Evolutionary conservation across 2,888 invertebrate genomes (phyloP).

Genomic region (Ophion ventricosus): DNA sequence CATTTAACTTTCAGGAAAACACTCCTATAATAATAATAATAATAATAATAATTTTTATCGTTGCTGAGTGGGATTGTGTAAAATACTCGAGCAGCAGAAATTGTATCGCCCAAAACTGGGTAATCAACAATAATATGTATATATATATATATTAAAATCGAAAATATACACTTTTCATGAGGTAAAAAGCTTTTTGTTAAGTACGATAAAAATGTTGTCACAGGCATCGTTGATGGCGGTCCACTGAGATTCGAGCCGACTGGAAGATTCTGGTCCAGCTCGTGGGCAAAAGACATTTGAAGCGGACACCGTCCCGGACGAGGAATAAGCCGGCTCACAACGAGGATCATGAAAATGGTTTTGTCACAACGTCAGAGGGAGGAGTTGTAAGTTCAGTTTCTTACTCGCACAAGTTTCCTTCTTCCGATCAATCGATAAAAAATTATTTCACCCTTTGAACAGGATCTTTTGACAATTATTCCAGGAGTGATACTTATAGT

Average conservation of each 20-base stretch:
- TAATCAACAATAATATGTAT: too few species aligned
- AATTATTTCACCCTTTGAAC: background rate
- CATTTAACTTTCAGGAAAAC: too few species aligned
- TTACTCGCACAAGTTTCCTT: slow-evolving; percentile 52
- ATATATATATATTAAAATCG: background rate
- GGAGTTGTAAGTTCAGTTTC: slow-evolving; percentile 94
- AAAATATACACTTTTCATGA: too few species aligned
- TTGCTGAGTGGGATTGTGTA: background rate
- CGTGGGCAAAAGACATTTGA: slow-evolving; percentile 56
- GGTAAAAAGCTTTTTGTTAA: background rate
- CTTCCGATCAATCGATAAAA: background rate
- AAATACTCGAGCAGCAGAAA: background rate
- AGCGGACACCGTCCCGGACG: slow-evolving; percentile 71
- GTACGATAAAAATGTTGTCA: slow-evolving; percentile 37
- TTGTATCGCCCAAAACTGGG: background rate
- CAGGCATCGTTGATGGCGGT: slow-evolving; percentile 76
- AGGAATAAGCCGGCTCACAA: slow-evolving; percentile 78
- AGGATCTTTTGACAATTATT: background rate
- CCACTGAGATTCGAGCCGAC: slow-evolving; percentile 77
- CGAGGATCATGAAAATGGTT: slow-evolving; percentile 98
- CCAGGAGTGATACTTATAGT: too few species aligned
- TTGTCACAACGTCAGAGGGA: slow-evolving; percentile 99
- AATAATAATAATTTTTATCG: too few species aligned
- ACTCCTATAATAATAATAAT: too few species aligned
- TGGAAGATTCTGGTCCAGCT: slow-evolving; percentile 78